These are phyloP conservation scores for Dinocampus coccinellae DNA, from an alignment of 2,888 invertebrate species.

Conservation along the genomic window DNA sequence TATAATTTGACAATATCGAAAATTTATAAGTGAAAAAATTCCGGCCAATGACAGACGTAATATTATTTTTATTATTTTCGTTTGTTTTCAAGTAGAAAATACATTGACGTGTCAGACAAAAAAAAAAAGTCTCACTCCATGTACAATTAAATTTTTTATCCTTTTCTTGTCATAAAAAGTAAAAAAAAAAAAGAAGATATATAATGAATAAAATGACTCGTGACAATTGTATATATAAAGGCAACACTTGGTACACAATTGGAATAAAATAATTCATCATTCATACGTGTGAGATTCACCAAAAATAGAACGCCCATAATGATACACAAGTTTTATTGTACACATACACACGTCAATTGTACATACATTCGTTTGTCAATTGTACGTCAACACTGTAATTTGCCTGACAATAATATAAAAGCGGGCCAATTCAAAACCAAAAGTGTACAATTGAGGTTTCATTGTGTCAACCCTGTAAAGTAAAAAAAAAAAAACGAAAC, in stretches of 20 bases:
- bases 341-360: constrained; percentile 32
- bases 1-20: no score
- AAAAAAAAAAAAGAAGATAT: no score
- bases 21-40: no score
- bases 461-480: constrained; percentile 21
- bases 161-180: no score
- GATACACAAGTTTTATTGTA: constrained; percentile 53
- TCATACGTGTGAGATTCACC: constrained; percentile 46
- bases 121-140: no score
- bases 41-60: no score
- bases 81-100: background rate
- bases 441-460: constrained; percentile 55
- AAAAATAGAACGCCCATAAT: constrained; percentile 60
- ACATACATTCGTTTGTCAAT: no score
- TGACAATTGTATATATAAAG: constrained; percentile 21
- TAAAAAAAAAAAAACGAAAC: background rate
- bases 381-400: constrained; percentile 56
- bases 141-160: no score
- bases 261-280: constrained; percentile 5
- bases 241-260: background rate
- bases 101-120: background rate
- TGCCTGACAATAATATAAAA: constrained; percentile 53
- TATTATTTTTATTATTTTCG: no score
- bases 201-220: constrained; percentile 8
- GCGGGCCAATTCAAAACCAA: constrained; percentile 65